Evolutionary conservation across 2,888 invertebrate species (phyloP), one percentile per base, ranked within the genome.

Genomic region (Thecocarcelia acutangulata): DNA sequence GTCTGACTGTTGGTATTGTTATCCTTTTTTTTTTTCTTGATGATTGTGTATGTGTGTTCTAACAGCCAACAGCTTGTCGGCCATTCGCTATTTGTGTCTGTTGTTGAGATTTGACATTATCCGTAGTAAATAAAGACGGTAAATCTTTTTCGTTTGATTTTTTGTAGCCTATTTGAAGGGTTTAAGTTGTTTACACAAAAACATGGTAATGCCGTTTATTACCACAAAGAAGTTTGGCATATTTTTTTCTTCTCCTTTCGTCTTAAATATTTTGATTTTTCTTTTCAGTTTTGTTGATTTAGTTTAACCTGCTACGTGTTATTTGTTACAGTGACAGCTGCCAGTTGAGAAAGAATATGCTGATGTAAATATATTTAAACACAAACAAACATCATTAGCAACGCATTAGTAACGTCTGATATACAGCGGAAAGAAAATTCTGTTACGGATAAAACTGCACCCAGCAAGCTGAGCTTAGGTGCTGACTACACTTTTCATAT

Each of bases 21-120:
- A 46, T 44, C 9, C 21, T 59, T 61, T n/a, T 46, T 61, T 37
- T 42, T 48, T 12, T 40, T 40, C 33, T 19, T 2, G n/a, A 0
- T 28, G 5, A 24, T 3, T 33, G 37, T 37, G 15, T 37, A 8
- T 19, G 17, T 33, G n/a, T 19, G 13, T 11, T 56, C 15, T 6
- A 24, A 21, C 19, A 13, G 19, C 52, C n/a, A 73, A 64, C 63
- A 63, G 58, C 56, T 54, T 74, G 48, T 74, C 63, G 69, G 56
- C 64, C 48, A 21, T 19, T 77, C 44, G 15, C 33, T 50, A 24
- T 21, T n/a, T 24, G 50, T 56, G 37, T 28, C 68, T 61, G 52
- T 33, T 75, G 58, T 66, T 76, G 54, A 59, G 73, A 74, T 69
- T 73, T 74, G 64, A 66, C 74, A 78, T 74, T 82, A 74, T 77